These are phyloP conservation scores for Nematopogon swammerdamellus DNA, from an alignment of 2,888 invertebrate species.

Conservation along the genomic window DNA sequence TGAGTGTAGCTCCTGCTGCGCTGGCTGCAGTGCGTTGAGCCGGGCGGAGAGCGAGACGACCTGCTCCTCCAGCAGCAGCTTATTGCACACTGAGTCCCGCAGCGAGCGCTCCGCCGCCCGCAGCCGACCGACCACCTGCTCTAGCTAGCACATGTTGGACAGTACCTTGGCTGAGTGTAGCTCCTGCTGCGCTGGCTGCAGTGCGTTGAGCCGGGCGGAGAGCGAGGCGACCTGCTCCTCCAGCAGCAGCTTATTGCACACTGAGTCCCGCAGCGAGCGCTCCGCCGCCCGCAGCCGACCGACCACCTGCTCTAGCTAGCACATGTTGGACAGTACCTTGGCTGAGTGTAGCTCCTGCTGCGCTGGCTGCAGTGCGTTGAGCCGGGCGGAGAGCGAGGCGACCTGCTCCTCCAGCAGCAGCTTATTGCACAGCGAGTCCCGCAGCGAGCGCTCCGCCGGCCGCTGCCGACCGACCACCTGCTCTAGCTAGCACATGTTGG, in stretches of 20 bases:
- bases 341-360: constrained; percentile 14
- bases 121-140: constrained; percentile 63
- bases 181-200: constrained; percentile 60
- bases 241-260: constrained; percentile 68
- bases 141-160: constrained; percentile 61
- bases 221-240: constrained; percentile 75
- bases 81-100: constrained; percentile 66
- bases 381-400: constrained; percentile 59
- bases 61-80: constrained; percentile 73
- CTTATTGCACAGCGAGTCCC: constrained; percentile 67
- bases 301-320: constrained; percentile 24
- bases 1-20: constrained; percentile 56
- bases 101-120: constrained; percentile 62
- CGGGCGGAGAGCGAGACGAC: constrained; percentile 64
- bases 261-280: constrained; percentile 59
- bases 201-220: constrained; percentile 55
- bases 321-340: constrained; percentile 20
- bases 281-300: constrained; percentile 61
- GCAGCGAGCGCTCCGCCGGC: constrained; percentile 61
- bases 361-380: constrained; percentile 54
- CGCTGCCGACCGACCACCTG: constrained; percentile 56
- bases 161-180: constrained; percentile 57
- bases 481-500: no score
- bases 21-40: constrained; percentile 56
- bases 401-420: constrained; percentile 75